These are phyloP conservation scores for Papilio protenor DNA, from an alignment of 2,888 invertebrate genomes.

Conservation along the genomic window DNA sequence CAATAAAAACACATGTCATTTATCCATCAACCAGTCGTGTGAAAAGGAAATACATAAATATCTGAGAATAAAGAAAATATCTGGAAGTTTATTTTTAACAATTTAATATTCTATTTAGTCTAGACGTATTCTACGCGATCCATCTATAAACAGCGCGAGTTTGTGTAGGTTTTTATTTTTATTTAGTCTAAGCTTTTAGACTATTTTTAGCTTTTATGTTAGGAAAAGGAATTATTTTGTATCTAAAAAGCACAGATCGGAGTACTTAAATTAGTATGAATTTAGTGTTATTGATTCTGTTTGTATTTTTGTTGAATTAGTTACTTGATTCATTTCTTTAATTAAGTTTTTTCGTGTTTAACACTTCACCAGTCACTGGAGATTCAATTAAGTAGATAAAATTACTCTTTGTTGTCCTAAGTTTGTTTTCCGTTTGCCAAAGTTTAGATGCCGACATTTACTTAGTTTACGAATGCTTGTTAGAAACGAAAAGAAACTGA, in stretches of 20 bases:
- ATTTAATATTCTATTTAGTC: not conserved
- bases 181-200: not conserved
- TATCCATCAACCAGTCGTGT: not conserved
- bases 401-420: slow-evolving; percentile 27
- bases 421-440: slow-evolving; percentile 32
- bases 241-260: not conserved
- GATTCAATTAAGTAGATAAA: slow-evolving; percentile 26
- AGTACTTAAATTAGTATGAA: not conserved
- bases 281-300: not conserved
- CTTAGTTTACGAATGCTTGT: slow-evolving; percentile 14
- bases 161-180: not conserved
- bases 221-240: not conserved
- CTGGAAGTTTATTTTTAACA: not conserved
- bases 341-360: slow-evolving; percentile 1
- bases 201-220: not conserved
- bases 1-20: too few relatives aligned
- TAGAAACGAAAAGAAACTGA: not conserved
- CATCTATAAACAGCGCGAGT: not conserved
- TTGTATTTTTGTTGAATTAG: not conserved
- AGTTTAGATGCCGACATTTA: slow-evolving; percentile 16
- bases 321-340: not conserved
- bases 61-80: too few relatives aligned
- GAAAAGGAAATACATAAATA: slow-evolving; percentile 7
- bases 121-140: not conserved
- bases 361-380: slow-evolving; percentile 11